Percentiles rank a stretch among this genome's conserved stretches.
Conservation (phyloP, 64 coral and sea anemone genomes). For the Actinia equina region DNA sequence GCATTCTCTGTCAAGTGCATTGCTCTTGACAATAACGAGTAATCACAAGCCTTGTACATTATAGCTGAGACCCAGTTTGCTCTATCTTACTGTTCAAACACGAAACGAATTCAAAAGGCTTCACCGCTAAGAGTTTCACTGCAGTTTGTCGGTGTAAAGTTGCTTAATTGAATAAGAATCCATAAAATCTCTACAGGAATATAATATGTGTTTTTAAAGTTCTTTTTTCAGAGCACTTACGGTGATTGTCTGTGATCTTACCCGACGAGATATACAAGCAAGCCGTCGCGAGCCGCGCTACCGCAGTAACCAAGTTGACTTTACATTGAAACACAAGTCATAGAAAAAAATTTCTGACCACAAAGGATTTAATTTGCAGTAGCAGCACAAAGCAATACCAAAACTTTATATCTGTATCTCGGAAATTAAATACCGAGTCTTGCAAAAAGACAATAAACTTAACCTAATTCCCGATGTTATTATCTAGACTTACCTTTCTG, state of each 20-base stretch:
- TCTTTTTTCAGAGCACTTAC: neutral
- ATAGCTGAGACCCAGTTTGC: neutral
- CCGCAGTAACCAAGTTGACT: neutral
- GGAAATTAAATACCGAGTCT: too few relatives aligned
- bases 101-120: neutral
- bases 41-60: neutral
- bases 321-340: neutral
- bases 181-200: slow-evolving; percentile 2
- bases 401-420: too few relatives aligned
- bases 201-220: neutral
- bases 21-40: neutral
- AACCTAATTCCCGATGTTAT: too few relatives aligned
- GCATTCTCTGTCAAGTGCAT: neutral
- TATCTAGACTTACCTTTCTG: too few relatives aligned
- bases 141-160: neutral
- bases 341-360: neutral
- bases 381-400: too few relatives aligned
- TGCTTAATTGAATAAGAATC: neutral
- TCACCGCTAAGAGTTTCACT: neutral
- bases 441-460: too few relatives aligned
- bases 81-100: neutral
- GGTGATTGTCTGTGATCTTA: neutral
- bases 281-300: neutral
- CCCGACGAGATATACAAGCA: neutral
- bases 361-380: neutral